Base-by-base conservation (phyloP, 2,797 vertebrate species). In the Paratrypauchen microcephalus region DNA sequence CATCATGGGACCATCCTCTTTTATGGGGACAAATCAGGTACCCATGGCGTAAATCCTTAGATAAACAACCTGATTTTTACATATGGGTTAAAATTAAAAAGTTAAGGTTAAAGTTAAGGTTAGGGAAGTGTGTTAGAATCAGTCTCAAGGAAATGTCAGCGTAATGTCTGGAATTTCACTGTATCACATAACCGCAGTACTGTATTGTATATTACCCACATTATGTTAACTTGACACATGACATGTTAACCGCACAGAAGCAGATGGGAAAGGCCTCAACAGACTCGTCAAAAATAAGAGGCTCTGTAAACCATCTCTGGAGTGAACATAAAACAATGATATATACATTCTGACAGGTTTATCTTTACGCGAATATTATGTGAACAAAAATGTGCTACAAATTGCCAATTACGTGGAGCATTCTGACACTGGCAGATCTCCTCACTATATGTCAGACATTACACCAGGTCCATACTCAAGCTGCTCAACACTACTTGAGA, bases 361-460 rank as follows among this genome's bases (percentile, higher is more conserved):
- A 11, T n/a, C 16, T 32, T 19, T 30, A 28, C 32, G 5, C 2
- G 1, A 59, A 59, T n/a, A 32, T 32, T 8, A 59, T 32, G 57
- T 19, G 28, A n/a, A 59, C 28, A 59, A 18, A 19, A 59, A 32
- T 45, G 18, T 30, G 26, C 6, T 59, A 30, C 15, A 59, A 32
- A 59, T 59, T 32, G 57, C 28, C 57, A 59, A 59, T 59, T 59
- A 59, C 57, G 3, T 8, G 57, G 32, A 59, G 28, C 57, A 3
- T 28, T 56, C 28, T 32, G 57, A 59, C 57, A 36, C 58, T n/a
- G 28, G 30, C 58, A 36, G 30, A 36, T 60, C 58, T 28, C 3
- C 55, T 58, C 57, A 58, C 32, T 58, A 58, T 30, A 36, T 8
- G 58, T n/a, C 16, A 12, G 2, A 30, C 28, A 4, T 19, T 60